Base-by-base conservation (phyloP, 2,888 invertebrate species). In the Tinea semifulvella region DNA sequence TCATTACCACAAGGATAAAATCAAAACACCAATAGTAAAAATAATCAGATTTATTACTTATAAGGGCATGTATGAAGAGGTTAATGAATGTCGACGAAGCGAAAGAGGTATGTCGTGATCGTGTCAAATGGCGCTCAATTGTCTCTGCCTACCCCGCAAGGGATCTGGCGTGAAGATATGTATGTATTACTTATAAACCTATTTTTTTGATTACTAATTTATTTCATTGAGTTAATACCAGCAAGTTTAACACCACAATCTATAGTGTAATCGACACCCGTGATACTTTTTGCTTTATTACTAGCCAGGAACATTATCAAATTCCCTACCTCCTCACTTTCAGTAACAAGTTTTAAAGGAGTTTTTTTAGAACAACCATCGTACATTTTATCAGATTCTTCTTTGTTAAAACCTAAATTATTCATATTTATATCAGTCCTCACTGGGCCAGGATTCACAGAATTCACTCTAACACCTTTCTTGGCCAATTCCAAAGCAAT, bases 231-330 rank as follows among this genome's bases (percentile, higher is more conserved):
- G 14, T 14, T 36, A 2, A 17, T 7, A 10, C 36, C 36, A 10
- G n/a, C 36, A 17, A 36, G 36, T 16, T 16, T 36, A 18, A 36
- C 36, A 14, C 36, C 36, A 36, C 17, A 36, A 18, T 36, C 36
- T 4, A 36, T 36, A 18, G 18, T 18, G 18, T 18, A 31, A 10
- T 16, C 20, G 20, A 84, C 88, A 1, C 93, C 94, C 3, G 94
- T 95, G 11, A 90, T 89, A 61, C 90, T 93, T 51, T 89, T 89
- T 3, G 91, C 85, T 48, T 85, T 83, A 43, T 89, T 86, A 44
- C 91, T 89, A 3, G 94, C 94, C 46, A 96, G 75, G 65, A 92
- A 96, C 8, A 87, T 86, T 50, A 96, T 93, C 0, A 90, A 84
- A 45, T 83, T 82, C 1, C 94, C 92, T 1, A 93, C 90, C 73